Evolutionary conservation across 2,113 vertebrate species (phyloP).

Genomic region (Tachysurus fulvidraco): DNA sequence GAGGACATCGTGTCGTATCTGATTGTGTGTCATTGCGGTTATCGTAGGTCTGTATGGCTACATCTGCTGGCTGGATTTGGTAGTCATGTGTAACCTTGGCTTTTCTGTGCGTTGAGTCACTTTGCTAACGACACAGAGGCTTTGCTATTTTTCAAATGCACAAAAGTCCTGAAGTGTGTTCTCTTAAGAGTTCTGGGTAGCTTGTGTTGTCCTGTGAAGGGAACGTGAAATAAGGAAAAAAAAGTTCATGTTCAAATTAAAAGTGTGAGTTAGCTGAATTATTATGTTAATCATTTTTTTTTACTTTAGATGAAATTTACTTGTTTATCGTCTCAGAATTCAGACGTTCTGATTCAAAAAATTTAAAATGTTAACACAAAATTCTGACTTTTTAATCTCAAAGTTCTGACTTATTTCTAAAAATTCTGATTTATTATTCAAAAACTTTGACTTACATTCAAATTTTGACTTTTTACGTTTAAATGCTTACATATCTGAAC

Average conservation of each 20-base stretch:
- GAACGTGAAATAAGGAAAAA: neutral
- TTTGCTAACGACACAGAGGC: neutral
- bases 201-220: neutral
- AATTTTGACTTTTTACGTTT: neutral
- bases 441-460: neutral
- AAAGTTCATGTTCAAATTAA: neutral
- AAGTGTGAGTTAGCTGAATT: neutral
- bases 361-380: neutral
- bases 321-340: neutral
- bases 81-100: neutral
- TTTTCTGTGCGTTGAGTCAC: neutral
- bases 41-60: neutral
- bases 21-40: neutral
- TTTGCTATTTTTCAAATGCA: neutral
- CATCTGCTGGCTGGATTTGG: constrained; percentile 13
- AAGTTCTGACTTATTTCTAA: neutral
- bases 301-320: neutral
- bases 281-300: neutral
- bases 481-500: neutral
- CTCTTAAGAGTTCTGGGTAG: neutral
- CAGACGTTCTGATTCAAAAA: neutral
- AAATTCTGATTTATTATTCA: neutral
- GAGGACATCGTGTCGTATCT: constrained; percentile 13
- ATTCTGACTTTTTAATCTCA: neutral
- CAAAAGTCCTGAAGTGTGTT: neutral